Evolutionary conservation across 1,140 invertebrate species (phyloP).

Genomic region (Magallana gigas): DNA sequence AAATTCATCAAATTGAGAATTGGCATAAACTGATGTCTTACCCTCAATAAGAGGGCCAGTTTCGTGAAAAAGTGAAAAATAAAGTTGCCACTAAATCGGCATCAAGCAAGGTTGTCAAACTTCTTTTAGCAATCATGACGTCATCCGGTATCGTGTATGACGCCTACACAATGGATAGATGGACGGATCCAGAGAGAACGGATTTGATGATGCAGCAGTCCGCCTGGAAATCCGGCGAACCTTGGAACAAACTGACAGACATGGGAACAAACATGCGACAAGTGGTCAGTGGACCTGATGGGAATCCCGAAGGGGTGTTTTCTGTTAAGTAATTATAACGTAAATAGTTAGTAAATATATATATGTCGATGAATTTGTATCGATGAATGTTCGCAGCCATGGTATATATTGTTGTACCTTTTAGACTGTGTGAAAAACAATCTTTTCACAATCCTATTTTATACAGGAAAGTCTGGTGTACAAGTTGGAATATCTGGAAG

Average conservation of each 20-base stretch:
- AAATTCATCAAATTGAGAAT: too few relatives aligned
- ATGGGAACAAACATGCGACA: slow-evolving; percentile 73
- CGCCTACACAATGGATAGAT: slow-evolving; percentile 72
- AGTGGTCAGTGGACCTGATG: slow-evolving; percentile 70
- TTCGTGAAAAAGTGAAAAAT: too few relatives aligned
- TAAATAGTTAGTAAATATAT: too few relatives aligned
- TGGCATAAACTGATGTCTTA: too few relatives aligned
- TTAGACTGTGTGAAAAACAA: too few relatives aligned
- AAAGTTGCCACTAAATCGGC: too few relatives aligned
- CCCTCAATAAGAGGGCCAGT: too few relatives aligned
- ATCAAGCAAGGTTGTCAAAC: neutral
- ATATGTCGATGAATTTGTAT: too few relatives aligned
- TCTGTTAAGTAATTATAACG: slow-evolving; percentile 52
- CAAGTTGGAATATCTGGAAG: slow-evolving; percentile 62
- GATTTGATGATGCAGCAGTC: slow-evolving; percentile 71
- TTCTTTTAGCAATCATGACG: slow-evolving; percentile 59
- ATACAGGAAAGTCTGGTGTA: slow-evolving; percentile 67
- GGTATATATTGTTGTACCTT: too few relatives aligned
- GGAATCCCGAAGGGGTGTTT: slow-evolving; percentile 68
- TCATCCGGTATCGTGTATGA: slow-evolving; percentile 66
- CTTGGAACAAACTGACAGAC: slow-evolving; percentile 66
- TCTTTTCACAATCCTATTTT: neutral
- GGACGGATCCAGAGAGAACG: slow-evolving; percentile 65
- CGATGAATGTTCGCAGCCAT: too few relatives aligned
- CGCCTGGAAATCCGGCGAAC: slow-evolving; percentile 61